These are phyloP conservation scores for Mus minutoides DNA, from an alignment of 2,797 vertebrate genomes.

Conservation along the genomic window DNA sequence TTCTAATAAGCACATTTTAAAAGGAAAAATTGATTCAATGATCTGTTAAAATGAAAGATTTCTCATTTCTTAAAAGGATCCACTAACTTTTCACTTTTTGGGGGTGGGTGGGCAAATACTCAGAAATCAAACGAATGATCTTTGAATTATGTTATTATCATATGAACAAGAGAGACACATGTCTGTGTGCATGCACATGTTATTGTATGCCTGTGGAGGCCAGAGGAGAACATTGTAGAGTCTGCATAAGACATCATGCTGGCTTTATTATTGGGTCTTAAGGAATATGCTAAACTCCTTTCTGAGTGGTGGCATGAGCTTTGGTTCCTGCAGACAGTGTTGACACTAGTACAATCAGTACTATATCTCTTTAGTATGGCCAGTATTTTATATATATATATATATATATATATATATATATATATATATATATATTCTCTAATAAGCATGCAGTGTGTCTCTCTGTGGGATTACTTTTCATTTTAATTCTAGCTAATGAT, in stretches of 20 bases:
- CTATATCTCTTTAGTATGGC: neutral
- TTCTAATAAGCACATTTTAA: too few relatives aligned
- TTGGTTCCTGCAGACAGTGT: neutral
- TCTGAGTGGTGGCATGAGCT: neutral
- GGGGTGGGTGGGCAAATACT: neutral
- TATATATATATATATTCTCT: neutral
- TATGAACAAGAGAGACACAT: neutral
- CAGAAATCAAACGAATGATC: neutral
- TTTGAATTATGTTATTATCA: neutral
- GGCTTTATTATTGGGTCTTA: neutral
- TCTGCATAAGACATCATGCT: neutral
- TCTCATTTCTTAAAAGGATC: too few relatives aligned
- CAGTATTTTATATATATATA: neutral
- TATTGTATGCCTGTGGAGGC: too few relatives aligned
- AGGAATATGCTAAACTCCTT: neutral
- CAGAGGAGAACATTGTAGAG: neutral
- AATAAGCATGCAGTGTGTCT: neutral
- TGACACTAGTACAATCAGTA: neutral
- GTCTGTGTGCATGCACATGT: neutral
- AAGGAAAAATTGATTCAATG: too few relatives aligned
- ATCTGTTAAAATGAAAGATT: too few relatives aligned
- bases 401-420: neutral
- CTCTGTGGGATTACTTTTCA: neutral
- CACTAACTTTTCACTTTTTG: slow-evolving; percentile 16
- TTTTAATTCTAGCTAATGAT: slow-evolving; percentile 6